These are phyloP conservation scores for Chrysochloris asiatica DNA, from an alignment of 2,113 vertebrate genomes.

Conservation along the genomic window DNA sequence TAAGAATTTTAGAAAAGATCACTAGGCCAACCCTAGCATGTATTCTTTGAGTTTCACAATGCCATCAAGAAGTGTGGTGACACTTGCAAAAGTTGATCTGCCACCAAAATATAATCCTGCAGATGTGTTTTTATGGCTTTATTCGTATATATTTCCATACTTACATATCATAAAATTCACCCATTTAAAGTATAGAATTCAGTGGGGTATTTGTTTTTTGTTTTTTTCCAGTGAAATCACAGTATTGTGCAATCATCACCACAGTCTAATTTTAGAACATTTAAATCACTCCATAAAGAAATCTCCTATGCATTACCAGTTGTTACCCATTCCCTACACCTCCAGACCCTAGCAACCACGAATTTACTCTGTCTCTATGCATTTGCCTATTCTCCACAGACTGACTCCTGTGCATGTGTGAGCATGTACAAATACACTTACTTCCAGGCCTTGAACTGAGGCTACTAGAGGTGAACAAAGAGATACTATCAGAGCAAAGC, in stretches of 20 bases:
- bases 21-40: neutral
- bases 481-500: no score
- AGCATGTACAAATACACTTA: neutral
- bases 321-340: neutral
- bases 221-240: neutral
- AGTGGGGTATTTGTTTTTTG: neutral
- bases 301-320: neutral
- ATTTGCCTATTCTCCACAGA: slow-evolving; percentile 6
- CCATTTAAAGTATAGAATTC: neutral
- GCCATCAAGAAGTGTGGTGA: neutral
- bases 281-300: neutral
- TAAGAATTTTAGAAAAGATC: slow-evolving; percentile 42
- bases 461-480: no score
- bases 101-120: neutral
- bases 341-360: neutral
- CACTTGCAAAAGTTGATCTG: neutral
- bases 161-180: neutral
- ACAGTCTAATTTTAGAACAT: slow-evolving; percentile 29
- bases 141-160: neutral
- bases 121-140: neutral
- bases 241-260: neutral
- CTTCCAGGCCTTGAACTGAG: neutral
- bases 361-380: neutral
- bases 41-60: neutral
- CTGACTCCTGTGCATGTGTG: neutral